These are phyloP conservation scores for Clarias gariepinus DNA, from an alignment of 2,113 vertebrate species.

Conservation along the genomic window DNA sequence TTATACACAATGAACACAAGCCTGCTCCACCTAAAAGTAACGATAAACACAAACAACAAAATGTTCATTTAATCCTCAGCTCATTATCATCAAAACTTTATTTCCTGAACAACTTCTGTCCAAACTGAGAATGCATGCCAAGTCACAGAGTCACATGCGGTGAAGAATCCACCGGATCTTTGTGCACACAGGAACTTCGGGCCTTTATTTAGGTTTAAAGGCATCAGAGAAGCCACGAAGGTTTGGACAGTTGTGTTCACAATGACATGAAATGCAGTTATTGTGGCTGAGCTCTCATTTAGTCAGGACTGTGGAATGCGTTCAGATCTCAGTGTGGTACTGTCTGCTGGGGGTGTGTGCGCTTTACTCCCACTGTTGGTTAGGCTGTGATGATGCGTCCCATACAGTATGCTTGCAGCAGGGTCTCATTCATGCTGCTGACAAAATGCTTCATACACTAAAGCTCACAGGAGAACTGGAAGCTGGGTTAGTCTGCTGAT, in stretches of 20 bases:
- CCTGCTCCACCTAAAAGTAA: slow-evolving; percentile 11
- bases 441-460: not conserved
- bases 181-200: not conserved
- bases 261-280: slow-evolving; percentile 42
- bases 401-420: slow-evolving; percentile 54
- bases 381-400: slow-evolving; percentile 50
- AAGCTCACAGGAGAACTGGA: not conserved
- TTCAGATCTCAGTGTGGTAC: slow-evolving; percentile 15
- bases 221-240: slow-evolving; percentile 31
- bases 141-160: not conserved
- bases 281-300: slow-evolving; percentile 1
- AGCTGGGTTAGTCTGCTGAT: not conserved
- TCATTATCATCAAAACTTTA: not conserved
- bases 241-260: slow-evolving; percentile 42
- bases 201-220: slow-evolving; percentile 21
- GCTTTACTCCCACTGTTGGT: slow-evolving; percentile 36
- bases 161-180: not conserved
- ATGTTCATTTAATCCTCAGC: not conserved
- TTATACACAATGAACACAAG: not conserved
- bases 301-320: slow-evolving; percentile 39
- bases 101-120: not conserved
- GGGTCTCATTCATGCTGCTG: not conserved
- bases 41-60: not conserved
- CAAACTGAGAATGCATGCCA: not conserved
- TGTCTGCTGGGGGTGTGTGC: slow-evolving; percentile 18